These are phyloP conservation scores for Rhodeus uyekii DNA, from an alignment of 2,797 vertebrate species.

Conservation along the genomic window DNA sequence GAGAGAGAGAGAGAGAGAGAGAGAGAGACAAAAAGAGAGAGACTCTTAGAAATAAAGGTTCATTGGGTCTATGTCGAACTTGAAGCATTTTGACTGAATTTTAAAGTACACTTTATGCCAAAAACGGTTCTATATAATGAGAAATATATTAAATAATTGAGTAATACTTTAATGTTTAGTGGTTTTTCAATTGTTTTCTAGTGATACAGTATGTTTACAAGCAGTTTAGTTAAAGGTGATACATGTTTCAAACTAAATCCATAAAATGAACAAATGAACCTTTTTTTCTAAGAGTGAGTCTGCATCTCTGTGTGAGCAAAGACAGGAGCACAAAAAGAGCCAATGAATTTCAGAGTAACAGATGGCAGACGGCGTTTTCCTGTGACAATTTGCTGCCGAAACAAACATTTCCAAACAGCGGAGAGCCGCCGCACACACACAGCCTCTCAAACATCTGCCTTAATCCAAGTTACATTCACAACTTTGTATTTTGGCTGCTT, in stretches of 20 bases:
- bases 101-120: neutral
- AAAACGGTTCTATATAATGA: neutral
- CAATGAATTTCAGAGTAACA: constrained; percentile 17
- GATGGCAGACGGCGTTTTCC: constrained; percentile 32
- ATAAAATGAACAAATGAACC: neutral
- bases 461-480: neutral
- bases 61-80: neutral
- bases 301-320: constrained; percentile 5
- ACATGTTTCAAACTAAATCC: neutral
- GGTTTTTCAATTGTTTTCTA: neutral
- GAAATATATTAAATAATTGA: neutral
- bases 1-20: neutral
- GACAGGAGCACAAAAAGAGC: constrained; percentile 22
- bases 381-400: constrained; percentile 26
- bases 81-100: neutral
- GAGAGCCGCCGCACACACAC: neutral
- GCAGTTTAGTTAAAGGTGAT: too few relatives aligned
- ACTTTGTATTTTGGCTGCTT: too few relatives aligned
- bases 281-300: neutral
- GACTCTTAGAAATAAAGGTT: neutral
- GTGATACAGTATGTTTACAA: neutral
- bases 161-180: neutral
- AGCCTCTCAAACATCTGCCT: neutral
- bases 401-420: constrained; percentile 38
- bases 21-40: neutral